Conservation (phyloP, 2,797 vertebrate genomes). For the Fistularia tabacaria region DNA sequence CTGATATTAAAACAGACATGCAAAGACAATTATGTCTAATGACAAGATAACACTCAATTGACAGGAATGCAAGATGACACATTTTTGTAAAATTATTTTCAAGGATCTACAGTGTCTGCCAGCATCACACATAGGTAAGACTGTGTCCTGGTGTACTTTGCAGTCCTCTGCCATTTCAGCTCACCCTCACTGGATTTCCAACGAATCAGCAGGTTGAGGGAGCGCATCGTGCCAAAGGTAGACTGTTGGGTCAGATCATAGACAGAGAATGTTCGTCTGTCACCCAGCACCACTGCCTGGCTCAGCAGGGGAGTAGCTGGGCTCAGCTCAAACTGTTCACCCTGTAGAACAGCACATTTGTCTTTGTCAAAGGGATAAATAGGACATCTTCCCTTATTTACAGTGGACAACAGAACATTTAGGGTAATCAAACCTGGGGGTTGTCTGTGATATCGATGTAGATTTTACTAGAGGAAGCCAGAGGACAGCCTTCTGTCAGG, state of each 20-base stretch:
- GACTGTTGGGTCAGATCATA: conserved; percentile 85
- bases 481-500: conserved; percentile 89
- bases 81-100: no score
- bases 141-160: neutral
- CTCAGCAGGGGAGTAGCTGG: conserved; percentile 76
- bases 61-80: neutral
- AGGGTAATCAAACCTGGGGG: conserved; percentile 73
- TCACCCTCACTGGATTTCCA: conserved; percentile 87
- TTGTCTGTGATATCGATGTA: conserved; percentile 89
- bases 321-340: conserved; percentile 84
- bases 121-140: no score
- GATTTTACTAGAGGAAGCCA: conserved; percentile 91
- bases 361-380: neutral
- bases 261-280: conserved; percentile 84
- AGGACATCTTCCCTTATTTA: neutral
- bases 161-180: conserved; percentile 10
- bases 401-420: neutral
- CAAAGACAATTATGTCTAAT: no score
- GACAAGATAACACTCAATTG: neutral
- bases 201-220: conserved; percentile 88
- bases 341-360: conserved; percentile 66
- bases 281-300: conserved; percentile 84
- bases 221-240: conserved; percentile 81
- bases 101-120: no score
- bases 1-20: neutral